These are phyloP conservation scores for Drosophila lacteicornis DNA, from an alignment of 1,140 invertebrate species.

Conservation along the genomic window DNA sequence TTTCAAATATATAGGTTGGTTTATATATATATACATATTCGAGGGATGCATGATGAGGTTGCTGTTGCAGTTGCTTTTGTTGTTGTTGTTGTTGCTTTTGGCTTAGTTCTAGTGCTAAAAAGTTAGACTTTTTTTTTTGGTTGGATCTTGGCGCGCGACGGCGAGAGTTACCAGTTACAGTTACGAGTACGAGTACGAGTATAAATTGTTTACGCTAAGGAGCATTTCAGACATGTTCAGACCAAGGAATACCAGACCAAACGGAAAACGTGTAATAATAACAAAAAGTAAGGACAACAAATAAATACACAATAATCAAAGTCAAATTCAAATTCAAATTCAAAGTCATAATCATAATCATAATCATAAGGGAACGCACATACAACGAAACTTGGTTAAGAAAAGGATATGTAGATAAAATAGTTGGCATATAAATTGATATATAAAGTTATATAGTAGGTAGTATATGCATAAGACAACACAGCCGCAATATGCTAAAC, in stretches of 20 bases:
- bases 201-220: slow-evolving; percentile 74
- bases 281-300: slow-evolving; percentile 60
- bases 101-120: slow-evolving; percentile 73
- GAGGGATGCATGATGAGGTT: slow-evolving; percentile 65
- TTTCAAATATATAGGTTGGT: slow-evolving; percentile 18
- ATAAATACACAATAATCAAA: slow-evolving; percentile 40
- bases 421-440: slow-evolving; percentile 63
- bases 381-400: slow-evolving; percentile 73
- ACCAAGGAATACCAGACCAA: slow-evolving; percentile 73
- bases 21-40: slow-evolving; percentile 66
- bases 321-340: slow-evolving; percentile 20
- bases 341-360: slow-evolving; percentile 17
- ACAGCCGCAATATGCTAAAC: slow-evolving; percentile 82
- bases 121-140: slow-evolving; percentile 55
- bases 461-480: slow-evolving; percentile 82
- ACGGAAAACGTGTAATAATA: slow-evolving; percentile 47
- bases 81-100: slow-evolving; percentile 28
- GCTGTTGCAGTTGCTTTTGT: slow-evolving; percentile 41
- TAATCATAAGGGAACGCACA: slow-evolving; percentile 66
- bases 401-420: slow-evolving; percentile 56
- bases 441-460: slow-evolving; percentile 69
- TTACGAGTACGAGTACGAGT: slow-evolving; percentile 59
- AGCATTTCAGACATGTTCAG: slow-evolving; percentile 80
- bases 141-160: slow-evolving; percentile 59
- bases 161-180: slow-evolving; percentile 56